phyloP scores from a whole-genome alignment of 2,797 vertebrate species.

The Amblyraja radiata region DNA sequence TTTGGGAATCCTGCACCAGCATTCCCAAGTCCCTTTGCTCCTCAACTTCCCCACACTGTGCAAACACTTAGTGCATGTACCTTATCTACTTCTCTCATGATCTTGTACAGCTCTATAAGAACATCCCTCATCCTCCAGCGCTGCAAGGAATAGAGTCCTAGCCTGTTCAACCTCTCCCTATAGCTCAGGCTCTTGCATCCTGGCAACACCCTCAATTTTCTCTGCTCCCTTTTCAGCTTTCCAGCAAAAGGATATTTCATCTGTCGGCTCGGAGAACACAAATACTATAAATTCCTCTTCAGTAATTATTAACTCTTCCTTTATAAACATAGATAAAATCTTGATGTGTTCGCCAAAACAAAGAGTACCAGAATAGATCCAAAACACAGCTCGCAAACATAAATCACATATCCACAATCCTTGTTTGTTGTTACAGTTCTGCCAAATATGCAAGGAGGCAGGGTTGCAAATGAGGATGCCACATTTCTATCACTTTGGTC shows the following conservation, averaged over 20 bases:
- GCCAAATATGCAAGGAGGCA: neutral
- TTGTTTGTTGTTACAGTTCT: neutral
- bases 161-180: too few species aligned
- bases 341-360: neutral
- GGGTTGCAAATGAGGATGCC: neutral
- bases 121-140: too few species aligned
- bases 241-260: neutral
- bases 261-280: neutral
- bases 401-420: neutral
- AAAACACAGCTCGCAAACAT: neutral
- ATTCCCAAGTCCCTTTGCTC: too few species aligned
- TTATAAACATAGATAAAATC: conserved; percentile 21
- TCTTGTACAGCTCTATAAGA: too few species aligned
- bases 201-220: too few species aligned
- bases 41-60: too few species aligned
- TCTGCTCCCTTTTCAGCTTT: neutral
- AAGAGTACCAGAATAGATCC: neutral
- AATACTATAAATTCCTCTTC: neutral
- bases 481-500: neutral
- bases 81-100: too few species aligned
- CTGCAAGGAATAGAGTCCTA: too few species aligned
- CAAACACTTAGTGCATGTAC: too few species aligned
- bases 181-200: too few species aligned
- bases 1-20: too few species aligned
- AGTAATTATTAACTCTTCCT: conserved; percentile 11